These are phyloP conservation scores for Xenops minutus DNA, from an alignment of 2,797 vertebrate genomes.

Conservation along the genomic window DNA sequence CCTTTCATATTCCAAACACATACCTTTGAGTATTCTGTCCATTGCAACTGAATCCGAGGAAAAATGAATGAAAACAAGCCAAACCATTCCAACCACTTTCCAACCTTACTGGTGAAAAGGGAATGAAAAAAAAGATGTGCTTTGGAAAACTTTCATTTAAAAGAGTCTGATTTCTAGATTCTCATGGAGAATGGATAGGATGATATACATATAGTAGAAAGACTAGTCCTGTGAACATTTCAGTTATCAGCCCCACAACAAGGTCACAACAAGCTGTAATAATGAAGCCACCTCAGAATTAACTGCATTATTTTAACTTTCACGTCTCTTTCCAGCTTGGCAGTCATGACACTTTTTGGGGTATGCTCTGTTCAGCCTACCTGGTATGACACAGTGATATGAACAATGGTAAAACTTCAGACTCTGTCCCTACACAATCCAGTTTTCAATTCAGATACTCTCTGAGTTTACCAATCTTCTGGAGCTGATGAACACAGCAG, in stretches of 20 bases:
- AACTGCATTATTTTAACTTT: background rate
- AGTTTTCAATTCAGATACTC: background rate
- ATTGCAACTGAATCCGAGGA: background rate
- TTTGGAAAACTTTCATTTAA: background rate
- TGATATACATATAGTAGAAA: background rate
- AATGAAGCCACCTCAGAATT: background rate
- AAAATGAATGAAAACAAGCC: background rate
- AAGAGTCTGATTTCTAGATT: background rate
- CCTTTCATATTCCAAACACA: fast-evolving
- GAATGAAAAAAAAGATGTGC: background rate
- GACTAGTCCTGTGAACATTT: background rate
- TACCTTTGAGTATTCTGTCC: background rate
- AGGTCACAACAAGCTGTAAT: background rate
- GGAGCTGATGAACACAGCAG: background rate
- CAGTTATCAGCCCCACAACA: background rate
- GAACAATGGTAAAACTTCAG: background rate
- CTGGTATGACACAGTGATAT: background rate
- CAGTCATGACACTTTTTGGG: background rate
- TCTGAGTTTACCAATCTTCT: background rate
- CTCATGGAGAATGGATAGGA: background rate
- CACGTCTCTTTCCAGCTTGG: background rate
- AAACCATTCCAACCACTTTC: background rate
- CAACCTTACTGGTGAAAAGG: background rate
- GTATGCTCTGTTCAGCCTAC: background rate
- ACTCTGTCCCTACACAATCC: background rate